Evolutionary conservation across 2,888 invertebrate species (phyloP), one percentile per base, ranked within the genome.

Genomic region (Hemicrepidius hirtus): DNA sequence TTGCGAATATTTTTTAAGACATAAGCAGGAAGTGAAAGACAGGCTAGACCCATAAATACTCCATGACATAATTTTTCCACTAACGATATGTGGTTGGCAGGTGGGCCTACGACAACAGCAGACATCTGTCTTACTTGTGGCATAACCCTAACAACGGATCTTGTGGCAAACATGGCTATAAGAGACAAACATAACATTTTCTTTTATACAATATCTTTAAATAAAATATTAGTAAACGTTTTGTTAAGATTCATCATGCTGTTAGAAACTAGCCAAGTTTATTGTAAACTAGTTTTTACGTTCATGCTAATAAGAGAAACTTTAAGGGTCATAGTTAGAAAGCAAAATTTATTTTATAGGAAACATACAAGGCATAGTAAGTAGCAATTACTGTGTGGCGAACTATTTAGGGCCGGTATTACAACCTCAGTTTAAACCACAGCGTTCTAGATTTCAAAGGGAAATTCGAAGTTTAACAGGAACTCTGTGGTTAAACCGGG

Each of bases 51-150:
- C 68, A 86, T 83, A 6, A 80, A 65, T 21, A 80, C 3, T 1
- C 83, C 85, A 75, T 85, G 85, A 21, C 75, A 75, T 0, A 79
- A 18, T 77, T 86, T 85, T 78, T 85, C 85, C 3, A 78, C 76
- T 20, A 79, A 75, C 13, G 82, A 79, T 7, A 86, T 77, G 70
- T 81, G 81, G 21, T 81, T 80, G 59, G 76, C 76, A 67, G 86
- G 86, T 24, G 86, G 85, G 0, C 83, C 84, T 4, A 83, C 79
- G 49, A 85, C 20, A 4, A 77, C 82, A 41, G 81, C 76, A 3
- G 46, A 46, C 63, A 62, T 63, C 20, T 35, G 46, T 20, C 55
- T 46, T 7, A 21, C 20, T 28, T 69, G 62, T 5, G 69, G 69
- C 5, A 35, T 28, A 13, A 63, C 16, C 21, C 37, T 62, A 12